These are phyloP conservation scores for Drosophila paracracens DNA, from an alignment of 2,888 invertebrate species.

Conservation along the genomic window DNA sequence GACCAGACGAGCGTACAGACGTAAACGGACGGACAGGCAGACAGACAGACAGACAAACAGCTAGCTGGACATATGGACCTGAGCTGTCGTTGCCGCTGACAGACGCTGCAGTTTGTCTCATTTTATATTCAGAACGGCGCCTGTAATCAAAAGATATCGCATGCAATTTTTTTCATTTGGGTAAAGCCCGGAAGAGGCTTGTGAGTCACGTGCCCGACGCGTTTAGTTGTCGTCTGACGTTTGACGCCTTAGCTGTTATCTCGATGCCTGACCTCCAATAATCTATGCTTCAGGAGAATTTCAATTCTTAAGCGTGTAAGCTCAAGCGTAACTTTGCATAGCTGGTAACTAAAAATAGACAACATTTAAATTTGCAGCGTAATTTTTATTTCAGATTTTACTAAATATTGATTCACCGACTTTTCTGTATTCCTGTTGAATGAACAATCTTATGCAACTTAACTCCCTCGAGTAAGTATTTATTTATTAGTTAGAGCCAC, in stretches of 20 bases:
- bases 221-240: slow-evolving; percentile 44
- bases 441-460: neutral
- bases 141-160: slow-evolving; percentile 84
- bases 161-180: slow-evolving; percentile 58
- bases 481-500: neutral
- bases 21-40: slow-evolving; percentile 6
- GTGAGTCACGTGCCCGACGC: slow-evolving; percentile 63
- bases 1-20: slow-evolving; percentile 29
- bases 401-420: neutral
- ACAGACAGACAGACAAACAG: neutral
- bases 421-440: neutral
- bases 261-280: slow-evolving; percentile 27
- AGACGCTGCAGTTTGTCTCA: slow-evolving; percentile 75
- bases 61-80: slow-evolving; percentile 42
- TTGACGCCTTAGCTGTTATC: slow-evolving; percentile 35
- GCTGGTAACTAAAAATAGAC: slow-evolving; percentile 1
- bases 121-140: slow-evolving; percentile 83
- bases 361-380: neutral
- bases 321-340: neutral
- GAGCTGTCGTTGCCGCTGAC: slow-evolving; percentile 43
- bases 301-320: slow-evolving; percentile 2
- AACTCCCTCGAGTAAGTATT: neutral
- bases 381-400: slow-evolving; percentile 3
- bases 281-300: slow-evolving; percentile 37
- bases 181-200: slow-evolving; percentile 37